Percentiles rank a stretch among this genome's conserved stretches.
Conservation (phyloP, 2,113 vertebrate genomes). For the Excalfactoria chinensis region DNA sequence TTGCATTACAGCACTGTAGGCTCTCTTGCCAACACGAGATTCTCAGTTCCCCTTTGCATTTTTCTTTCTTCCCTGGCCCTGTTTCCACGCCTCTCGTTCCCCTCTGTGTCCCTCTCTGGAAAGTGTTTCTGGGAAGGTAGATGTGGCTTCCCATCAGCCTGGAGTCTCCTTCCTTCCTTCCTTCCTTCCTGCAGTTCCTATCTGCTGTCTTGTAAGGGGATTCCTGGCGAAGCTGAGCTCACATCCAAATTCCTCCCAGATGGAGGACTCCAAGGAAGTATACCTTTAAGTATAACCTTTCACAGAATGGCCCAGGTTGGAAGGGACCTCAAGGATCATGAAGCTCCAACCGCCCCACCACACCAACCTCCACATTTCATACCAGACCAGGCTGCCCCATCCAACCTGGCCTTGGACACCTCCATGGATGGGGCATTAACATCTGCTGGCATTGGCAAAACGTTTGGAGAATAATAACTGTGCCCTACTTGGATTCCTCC, state of each 20-base stretch:
- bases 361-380: no score
- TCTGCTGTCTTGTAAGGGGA: background rate
- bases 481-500: background rate
- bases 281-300: no score
- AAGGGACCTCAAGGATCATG: no score
- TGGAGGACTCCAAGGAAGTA: background rate
- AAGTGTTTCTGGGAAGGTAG: background rate
- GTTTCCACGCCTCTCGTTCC: background rate
- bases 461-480: background rate
- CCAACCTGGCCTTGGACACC: no score
- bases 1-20: background rate
- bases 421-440: background rate
- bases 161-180: background rate
- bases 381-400: no score
- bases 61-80: background rate
- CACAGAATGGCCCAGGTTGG: no score
- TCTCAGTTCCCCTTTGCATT: background rate
- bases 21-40: rapidly evolving
- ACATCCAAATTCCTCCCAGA: background rate
- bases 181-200: background rate
- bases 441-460: background rate
- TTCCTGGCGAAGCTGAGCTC: background rate
- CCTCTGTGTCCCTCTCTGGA: background rate
- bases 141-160: background rate
- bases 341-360: no score